Base-by-base conservation (phyloP, 2,888 invertebrate genomes). In the Junonia oenone region DNA sequence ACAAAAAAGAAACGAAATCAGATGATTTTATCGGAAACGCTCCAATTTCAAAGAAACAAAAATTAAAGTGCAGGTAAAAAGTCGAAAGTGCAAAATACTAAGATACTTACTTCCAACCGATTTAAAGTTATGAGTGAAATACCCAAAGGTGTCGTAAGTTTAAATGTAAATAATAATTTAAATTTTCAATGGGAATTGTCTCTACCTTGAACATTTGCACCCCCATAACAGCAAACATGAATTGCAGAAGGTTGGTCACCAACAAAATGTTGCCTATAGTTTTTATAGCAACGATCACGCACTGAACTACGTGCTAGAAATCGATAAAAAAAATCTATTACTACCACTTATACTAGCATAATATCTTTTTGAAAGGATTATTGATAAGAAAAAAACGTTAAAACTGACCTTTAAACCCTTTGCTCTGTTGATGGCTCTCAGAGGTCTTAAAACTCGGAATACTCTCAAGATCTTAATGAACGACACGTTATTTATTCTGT, bases 211-310 rank as follows among this genome's bases (percentile, higher is more conserved):
- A 99, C 89, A 99, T 96, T 93, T 99, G 99, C 89, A 99, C 99
- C 92, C 99, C 99, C 93, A 99, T 99, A 87, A 99, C 99, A 80
- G 99, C 99, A 92, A 99, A 99, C 99, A 99, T 99, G 95, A 99
- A 99, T 93, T 99, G 97, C 76, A 99, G 97, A 84, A 99, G 97
- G 91, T 98, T 98, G 91, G 99, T 99, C 92, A 99, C 99, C 93
- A 99, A 94, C 93, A 99, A 97, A 92, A 99, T 99, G 94, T 99
- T 99, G 91, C 99, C 99, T 91, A 98, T 98, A 90, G 98, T 98
- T 93, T 98, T 98, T 84, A 98, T 96, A 78, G 98, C 98, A 90
- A 98, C 98, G 91, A 98, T 98, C 92, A 98, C 99, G 94, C 99
- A 99, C 92, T 99, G 99, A 86, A 99, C 99, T 93, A 99, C 99